Evolutionary conservation across 2,797 vertebrate species (phyloP).

Genomic region (Odontamblyopus lacepedii): DNA sequence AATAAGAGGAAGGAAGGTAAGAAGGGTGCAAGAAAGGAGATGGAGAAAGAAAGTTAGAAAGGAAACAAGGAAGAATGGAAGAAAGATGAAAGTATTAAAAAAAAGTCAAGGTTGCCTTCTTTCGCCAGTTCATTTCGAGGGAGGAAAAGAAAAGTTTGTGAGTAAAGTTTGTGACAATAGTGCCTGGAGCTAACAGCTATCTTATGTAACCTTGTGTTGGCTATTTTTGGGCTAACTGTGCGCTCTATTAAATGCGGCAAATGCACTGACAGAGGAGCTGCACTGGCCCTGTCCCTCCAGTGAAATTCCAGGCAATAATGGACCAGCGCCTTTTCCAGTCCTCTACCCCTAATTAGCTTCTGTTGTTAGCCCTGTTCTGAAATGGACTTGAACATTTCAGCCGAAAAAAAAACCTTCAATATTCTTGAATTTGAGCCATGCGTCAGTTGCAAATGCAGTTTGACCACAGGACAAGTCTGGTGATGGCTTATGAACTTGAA

Average conservation of each 20-base stretch:
- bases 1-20: too few species aligned
- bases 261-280: constrained; percentile 4
- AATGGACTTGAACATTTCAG: too few species aligned
- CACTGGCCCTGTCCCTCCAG: neutral
- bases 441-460: too few species aligned
- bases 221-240: neutral
- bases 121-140: neutral
- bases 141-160: neutral
- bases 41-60: neutral
- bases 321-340: neutral
- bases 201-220: constrained; percentile 4
- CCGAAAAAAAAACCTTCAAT: too few species aligned
- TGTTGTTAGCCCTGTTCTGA: neutral
- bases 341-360: neutral
- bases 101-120: neutral
- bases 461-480: too few species aligned
- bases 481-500: too few species aligned
- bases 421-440: too few species aligned
- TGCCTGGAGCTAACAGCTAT: neutral
- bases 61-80: neutral
- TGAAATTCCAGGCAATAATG: neutral
- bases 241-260: constrained; percentile 2
- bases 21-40: neutral
- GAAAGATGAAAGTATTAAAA: neutral
- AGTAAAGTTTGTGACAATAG: constrained; percentile 10